Evolutionary conservation across 1,140 invertebrate species (phyloP).

Genomic region (Lasaia peninsularis): DNA sequence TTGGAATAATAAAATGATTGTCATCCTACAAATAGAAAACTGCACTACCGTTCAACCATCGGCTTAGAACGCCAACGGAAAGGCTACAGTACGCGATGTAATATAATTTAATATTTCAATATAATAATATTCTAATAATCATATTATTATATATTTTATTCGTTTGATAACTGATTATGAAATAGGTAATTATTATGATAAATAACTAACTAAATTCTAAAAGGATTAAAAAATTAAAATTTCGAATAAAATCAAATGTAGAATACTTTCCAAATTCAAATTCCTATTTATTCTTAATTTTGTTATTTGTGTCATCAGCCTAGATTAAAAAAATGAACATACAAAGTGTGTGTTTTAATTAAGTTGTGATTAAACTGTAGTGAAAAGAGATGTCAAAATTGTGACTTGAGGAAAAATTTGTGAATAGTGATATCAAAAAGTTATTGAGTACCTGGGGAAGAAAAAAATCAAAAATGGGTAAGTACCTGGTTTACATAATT

Average conservation of each 20-base stretch:
- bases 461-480: background rate
- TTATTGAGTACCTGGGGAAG: background rate
- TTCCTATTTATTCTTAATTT: too few species aligned
- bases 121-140: background rate
- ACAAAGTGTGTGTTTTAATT: too few species aligned
- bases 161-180: background rate
- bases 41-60: constrained; percentile 4
- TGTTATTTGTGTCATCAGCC: too few species aligned
- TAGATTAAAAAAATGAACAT: too few species aligned
- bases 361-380: background rate
- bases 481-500: background rate
- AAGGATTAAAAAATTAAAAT: too few species aligned
- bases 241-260: too few species aligned
- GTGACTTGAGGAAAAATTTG: background rate
- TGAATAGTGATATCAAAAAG: background rate
- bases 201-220: too few species aligned
- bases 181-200: too few species aligned
- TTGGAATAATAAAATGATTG: constrained; percentile 2
- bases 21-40: constrained; percentile 8
- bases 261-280: too few species aligned
- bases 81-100: background rate
- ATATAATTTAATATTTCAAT: too few species aligned
- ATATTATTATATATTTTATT: background rate
- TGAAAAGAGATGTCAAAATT: background rate
- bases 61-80: constrained; percentile 4